A percentile compares a stretch with the other conserved stretches of the same genome.
These are phyloP conservation scores for Watersipora subatra DNA, from an alignment of 1,140 invertebrate species.

Conservation along the genomic window DNA sequence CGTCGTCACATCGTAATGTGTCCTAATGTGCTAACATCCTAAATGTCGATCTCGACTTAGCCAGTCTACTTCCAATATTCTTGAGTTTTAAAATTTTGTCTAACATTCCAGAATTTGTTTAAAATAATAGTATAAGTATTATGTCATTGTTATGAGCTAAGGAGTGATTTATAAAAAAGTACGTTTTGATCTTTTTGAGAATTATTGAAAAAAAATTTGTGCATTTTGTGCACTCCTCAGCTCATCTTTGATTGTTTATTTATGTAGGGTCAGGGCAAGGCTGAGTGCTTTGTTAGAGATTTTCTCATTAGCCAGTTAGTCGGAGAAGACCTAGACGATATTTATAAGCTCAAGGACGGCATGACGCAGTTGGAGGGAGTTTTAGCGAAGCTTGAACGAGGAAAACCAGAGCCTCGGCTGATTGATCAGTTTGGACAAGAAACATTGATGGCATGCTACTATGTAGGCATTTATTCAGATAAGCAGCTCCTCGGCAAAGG, in stretches of 20 bases:
- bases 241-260: not conserved
- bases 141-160: not conserved
- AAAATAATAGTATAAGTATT: not conserved
- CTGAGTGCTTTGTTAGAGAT: not conserved
- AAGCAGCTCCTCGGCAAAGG: not conserved
- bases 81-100: no score
- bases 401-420: not conserved
- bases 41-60: no score
- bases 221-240: not conserved
- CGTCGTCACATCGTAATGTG: no score
- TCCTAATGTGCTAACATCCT: no score
- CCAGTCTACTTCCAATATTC: no score
- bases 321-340: not conserved
- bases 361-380: not conserved
- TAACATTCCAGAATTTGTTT: not conserved
- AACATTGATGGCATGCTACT: not conserved
- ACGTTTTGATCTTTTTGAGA: not conserved
- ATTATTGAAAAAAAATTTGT: not conserved
- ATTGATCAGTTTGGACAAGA: not conserved
- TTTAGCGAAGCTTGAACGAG: not conserved
- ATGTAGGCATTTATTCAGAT: not conserved
- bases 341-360: not conserved
- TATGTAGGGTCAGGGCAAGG: not conserved
- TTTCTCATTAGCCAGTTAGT: not conserved
- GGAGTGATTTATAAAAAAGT: not conserved